Evolutionary conservation across 2,797 vertebrate genomes (phyloP).

Genomic region (Epinephelus malabaricus): DNA sequence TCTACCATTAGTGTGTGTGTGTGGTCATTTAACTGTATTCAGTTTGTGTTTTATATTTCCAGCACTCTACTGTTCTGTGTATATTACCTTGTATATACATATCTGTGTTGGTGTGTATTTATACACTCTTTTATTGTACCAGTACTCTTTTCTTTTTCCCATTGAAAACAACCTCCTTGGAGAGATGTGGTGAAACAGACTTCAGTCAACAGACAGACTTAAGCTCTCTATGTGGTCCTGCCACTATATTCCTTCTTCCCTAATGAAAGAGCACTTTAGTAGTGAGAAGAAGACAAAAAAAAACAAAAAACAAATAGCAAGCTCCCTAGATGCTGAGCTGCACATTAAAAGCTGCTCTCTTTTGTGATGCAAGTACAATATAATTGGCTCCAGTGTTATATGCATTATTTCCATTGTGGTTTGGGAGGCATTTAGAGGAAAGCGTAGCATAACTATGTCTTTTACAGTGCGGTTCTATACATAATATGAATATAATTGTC

Average conservation of each 20-base stretch:
- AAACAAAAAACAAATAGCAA: constrained; percentile 40
- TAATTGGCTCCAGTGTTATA: constrained; percentile 35
- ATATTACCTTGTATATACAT: background rate
- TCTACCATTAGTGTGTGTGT: background rate
- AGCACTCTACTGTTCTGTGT: background rate
- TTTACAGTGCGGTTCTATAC: background rate
- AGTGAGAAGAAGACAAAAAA: constrained; percentile 19
- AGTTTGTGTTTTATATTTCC: background rate
- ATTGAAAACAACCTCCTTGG: constrained; percentile 36
- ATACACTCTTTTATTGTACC: background rate
- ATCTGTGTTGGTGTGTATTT: constrained; percentile 8
- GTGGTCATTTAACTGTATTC: background rate
- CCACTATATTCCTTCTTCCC: constrained; percentile 39
- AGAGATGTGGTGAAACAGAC: constrained; percentile 53
- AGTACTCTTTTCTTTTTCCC: background rate
- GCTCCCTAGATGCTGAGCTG: constrained; percentile 32
- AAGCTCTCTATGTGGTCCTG: constrained; percentile 66
- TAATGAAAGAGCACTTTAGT: constrained; percentile 53
- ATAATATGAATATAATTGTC: background rate
- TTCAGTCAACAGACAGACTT: constrained; percentile 55
- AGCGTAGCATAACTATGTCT: background rate
- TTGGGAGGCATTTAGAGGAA: constrained; percentile 31
- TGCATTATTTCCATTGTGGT: constrained; percentile 29
- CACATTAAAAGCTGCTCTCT: constrained; percentile 40
- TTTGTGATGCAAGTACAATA: constrained; percentile 43